Conservation (phyloP, 2,797 vertebrate species). For the Parotocinclus haroldoi region DNA sequence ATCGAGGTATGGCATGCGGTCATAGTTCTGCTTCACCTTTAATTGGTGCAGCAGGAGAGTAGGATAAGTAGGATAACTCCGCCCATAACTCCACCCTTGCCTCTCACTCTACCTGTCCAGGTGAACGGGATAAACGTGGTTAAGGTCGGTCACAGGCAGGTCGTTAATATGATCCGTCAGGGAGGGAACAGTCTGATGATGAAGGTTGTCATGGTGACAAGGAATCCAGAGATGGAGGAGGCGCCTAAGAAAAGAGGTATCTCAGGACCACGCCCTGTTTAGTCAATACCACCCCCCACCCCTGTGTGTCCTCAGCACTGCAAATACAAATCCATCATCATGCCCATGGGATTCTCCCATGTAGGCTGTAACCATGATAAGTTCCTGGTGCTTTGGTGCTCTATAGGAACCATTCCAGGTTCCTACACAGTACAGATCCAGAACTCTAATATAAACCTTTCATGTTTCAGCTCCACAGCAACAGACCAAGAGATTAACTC, state of each 20-base stretch:
- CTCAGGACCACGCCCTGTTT: neutral
- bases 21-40: neutral
- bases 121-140: slow-evolving; percentile 92
- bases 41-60: no score
- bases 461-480: slow-evolving; percentile 76
- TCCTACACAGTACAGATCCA: no score
- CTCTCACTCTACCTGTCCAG: slow-evolving; percentile 56
- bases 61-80: no score
- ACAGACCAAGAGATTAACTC: slow-evolving; percentile 86
- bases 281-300: no score
- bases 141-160: slow-evolving; percentile 91
- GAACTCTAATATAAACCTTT: neutral
- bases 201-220: slow-evolving; percentile 92
- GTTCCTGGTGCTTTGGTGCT: no score
- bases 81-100: neutral
- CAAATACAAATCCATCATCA: no score
- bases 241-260: slow-evolving; percentile 84
- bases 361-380: no score
- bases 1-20: slow-evolving; percentile 71
- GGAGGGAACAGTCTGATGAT: slow-evolving; percentile 92
- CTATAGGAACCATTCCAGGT: no score
- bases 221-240: slow-evolving; percentile 90
- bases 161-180: slow-evolving; percentile 94
- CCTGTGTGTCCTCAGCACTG: no score
- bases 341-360: no score